Evolutionary conservation across 1,140 invertebrate species (phyloP), one percentile per base, ranked within the genome.

Genomic region (Drosophila jambulina): DNA sequence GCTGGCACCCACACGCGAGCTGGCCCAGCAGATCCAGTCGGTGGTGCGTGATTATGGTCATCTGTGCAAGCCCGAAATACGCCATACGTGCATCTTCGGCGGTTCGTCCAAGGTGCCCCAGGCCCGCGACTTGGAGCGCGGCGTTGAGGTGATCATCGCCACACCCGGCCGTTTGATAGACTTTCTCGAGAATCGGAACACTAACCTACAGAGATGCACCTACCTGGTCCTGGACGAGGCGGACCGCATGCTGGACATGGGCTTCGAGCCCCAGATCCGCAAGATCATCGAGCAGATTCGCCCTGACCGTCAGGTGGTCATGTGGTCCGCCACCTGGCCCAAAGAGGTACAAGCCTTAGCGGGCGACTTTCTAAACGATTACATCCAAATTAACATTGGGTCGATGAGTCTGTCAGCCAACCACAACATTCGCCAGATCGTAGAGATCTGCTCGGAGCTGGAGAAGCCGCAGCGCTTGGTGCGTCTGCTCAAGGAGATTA

Each of bases 281-380:
- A 99, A 99, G 93, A 99, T 99, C 74, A 96, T 99, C 70, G 96
- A 98, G 91, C 98, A 99, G 93, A 98, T 99, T 80, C 95, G 96
- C 86, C 98, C 98, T 7, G 98, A 99, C 92, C 95, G 98, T 49
- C 98, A 99, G 93, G 98, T 98, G 4, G 94, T 99, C 4, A 99
- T 99, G 99, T 99, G 98, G 98, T 98, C 97, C 49, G 99, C 99
- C n/a, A 99, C 99, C 9, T 99, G 99, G 99, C 99, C 99, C 2
- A 99, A 99, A 93, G 98, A 99, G 94, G 98, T 99, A 4, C 96
- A 98, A 91, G 95, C 96, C 29, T 93, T 99, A 1, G 99, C 99
- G 62, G 97, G 98, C 92, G 98, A 99, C 91, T 99, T 99, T 85
- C 94, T 99, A 8, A 96, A 94, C 63, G 96, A 99, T 93, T 98